These are phyloP conservation scores for Tachysurus vachellii DNA, from an alignment of 2,113 vertebrate species.

Conservation along the genomic window DNA sequence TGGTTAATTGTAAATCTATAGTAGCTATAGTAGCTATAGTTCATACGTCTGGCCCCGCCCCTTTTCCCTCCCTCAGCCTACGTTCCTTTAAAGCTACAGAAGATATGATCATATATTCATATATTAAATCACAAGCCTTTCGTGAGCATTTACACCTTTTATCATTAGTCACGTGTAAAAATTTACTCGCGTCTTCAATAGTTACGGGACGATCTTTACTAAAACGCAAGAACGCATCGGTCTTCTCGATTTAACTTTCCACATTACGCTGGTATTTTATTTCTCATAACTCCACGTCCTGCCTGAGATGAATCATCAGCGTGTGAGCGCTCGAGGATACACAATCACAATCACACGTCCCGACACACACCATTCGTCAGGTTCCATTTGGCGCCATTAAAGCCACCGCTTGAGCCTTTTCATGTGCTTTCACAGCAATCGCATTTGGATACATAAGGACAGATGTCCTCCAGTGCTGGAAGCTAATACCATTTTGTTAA, in stretches of 20 bases:
- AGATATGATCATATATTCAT: neutral
- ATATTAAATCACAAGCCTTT: neutral
- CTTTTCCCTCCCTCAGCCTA: neutral
- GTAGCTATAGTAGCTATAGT: too few species aligned
- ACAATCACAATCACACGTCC: neutral
- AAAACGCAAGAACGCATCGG: neutral
- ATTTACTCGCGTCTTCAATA: neutral
- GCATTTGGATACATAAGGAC: conserved; percentile 17
- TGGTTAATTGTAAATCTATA: too few species aligned
- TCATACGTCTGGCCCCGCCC: neutral
- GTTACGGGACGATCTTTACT: neutral
- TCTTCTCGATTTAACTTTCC: neutral
- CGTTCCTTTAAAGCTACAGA: neutral
- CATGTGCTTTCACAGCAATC: neutral
- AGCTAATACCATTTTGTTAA: conserved; percentile 40
- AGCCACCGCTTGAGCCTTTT: conserved; percentile 24
- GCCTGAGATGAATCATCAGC: neutral
- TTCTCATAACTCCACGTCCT: too few species aligned
- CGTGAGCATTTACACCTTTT: neutral
- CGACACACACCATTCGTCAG: neutral
- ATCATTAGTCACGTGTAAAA: neutral
- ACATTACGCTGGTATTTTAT: neutral
- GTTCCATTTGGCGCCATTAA: conserved; percentile 9
- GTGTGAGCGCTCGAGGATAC: neutral
- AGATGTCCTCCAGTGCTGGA: conserved; percentile 31